phyloP scores from a whole-genome alignment of 23 tunicate genomes.

The Trididemnum nubilum region DNA sequence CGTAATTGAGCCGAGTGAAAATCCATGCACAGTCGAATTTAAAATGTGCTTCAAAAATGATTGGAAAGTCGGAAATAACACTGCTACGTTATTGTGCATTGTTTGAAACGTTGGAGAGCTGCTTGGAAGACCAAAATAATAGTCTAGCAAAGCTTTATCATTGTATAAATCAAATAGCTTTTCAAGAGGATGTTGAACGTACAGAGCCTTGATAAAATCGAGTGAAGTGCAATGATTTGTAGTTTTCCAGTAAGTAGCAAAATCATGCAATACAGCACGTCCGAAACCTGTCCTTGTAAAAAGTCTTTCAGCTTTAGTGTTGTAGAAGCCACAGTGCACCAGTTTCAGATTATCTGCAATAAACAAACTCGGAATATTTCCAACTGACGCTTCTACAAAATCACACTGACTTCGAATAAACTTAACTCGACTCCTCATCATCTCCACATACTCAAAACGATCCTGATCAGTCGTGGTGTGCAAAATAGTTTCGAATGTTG shows the following conservation, averaged over 20 bases:
- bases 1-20: not conserved
- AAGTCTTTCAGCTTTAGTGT: not conserved
- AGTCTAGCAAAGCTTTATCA: not conserved
- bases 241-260: not conserved
- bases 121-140: not conserved
- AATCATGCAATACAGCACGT: not conserved
- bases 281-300: not conserved
- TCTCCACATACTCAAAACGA: too few species aligned
- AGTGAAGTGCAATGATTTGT: not conserved
- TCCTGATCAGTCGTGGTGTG: too few species aligned
- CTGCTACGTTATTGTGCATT: not conserved
- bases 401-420: not conserved
- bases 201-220: not conserved
- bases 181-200: slow-evolving; percentile 5
- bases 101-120: not conserved
- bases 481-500: too few species aligned
- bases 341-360: not conserved
- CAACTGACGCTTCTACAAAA: not conserved
- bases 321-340: not conserved
- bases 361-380: not conserved
- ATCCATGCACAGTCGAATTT: not conserved
- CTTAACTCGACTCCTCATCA: not conserved
- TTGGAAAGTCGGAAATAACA: slow-evolving; percentile 18
- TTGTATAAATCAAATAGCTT: not conserved
- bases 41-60: slow-evolving; percentile 3